phyloP scores from a whole-genome alignment of 2,113 vertebrate genomes.

The Microcebus griseorufus region DNA sequence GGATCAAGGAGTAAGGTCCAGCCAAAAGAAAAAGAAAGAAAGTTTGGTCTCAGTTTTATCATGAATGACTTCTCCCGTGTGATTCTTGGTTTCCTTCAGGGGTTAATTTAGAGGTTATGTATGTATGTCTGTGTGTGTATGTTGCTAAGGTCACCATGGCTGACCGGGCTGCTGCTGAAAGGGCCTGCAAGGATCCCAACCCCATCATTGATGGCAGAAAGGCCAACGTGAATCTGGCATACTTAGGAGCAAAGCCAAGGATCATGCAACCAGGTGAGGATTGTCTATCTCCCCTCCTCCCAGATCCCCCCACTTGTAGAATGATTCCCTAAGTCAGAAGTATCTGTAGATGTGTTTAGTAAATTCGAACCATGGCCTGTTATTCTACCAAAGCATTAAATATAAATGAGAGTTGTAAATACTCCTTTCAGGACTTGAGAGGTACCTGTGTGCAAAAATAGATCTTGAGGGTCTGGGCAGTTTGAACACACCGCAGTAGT shows the following conservation, averaged over 20 bases:
- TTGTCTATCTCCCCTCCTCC: not conserved
- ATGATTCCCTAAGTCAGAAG: not conserved
- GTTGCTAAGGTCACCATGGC: constrained; percentile 96
- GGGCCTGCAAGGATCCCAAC: constrained; percentile 99
- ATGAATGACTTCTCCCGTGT: not conserved
- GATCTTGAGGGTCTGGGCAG: not conserved
- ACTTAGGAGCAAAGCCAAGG: constrained; percentile 97
- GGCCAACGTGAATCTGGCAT: constrained; percentile 99
- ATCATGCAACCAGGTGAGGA: constrained; percentile 98
- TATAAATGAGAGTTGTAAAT: not conserved
- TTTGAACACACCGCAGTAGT: not conserved
- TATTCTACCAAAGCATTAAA: constrained; percentile 26
- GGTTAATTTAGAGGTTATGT: constrained; percentile 73
- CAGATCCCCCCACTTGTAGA: not conserved
- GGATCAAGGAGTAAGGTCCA: not conserved
- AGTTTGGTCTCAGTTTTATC: constrained; percentile 22
- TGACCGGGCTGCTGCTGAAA: constrained; percentile 95
- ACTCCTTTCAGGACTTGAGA: not conserved
- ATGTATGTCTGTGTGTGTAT: constrained; percentile 71
- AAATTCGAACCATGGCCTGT: not conserved
- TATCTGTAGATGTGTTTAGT: not conserved
- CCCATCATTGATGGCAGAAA: constrained; percentile 99
- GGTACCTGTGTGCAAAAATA: constrained; percentile 11
- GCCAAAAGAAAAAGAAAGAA: not conserved
- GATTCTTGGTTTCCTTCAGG: not conserved